phyloP scores from a whole-genome alignment of 2,113 vertebrate genomes.

The Leucopsar rothschildi region DNA sequence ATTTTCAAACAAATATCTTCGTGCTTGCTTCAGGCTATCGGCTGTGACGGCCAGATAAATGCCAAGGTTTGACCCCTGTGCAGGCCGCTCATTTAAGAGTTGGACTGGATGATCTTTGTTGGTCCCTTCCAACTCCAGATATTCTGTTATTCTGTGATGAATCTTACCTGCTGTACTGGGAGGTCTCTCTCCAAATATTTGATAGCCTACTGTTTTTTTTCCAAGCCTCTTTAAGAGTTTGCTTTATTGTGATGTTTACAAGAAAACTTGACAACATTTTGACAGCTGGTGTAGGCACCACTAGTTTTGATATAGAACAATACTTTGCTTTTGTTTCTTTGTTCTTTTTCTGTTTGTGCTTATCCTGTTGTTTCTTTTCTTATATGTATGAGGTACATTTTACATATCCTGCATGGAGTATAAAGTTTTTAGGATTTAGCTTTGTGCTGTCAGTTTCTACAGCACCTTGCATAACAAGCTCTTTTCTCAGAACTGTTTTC shows the following conservation, averaged over 20 bases:
- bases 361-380: background rate
- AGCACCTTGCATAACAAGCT: background rate
- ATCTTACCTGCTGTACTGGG: background rate
- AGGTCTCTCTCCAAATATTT: background rate
- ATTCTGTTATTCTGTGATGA: background rate
- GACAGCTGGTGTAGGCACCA: background rate
- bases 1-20: background rate
- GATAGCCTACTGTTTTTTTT: background rate
- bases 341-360: background rate
- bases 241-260: background rate
- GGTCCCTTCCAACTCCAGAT: background rate
- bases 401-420: background rate
- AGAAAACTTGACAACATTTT: background rate
- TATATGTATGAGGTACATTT: background rate
- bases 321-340: background rate
- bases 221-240: background rate
- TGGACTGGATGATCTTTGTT: background rate
- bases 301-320: background rate
- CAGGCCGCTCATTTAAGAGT: background rate
- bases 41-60: background rate
- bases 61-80: rapidly evolving
- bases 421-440: background rate
- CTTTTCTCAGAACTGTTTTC: background rate
- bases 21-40: background rate
- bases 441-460: background rate